These are phyloP conservation scores for Aselliscus stoliczkanus DNA, from an alignment of 2,797 vertebrate genomes.

Conservation along the genomic window DNA sequence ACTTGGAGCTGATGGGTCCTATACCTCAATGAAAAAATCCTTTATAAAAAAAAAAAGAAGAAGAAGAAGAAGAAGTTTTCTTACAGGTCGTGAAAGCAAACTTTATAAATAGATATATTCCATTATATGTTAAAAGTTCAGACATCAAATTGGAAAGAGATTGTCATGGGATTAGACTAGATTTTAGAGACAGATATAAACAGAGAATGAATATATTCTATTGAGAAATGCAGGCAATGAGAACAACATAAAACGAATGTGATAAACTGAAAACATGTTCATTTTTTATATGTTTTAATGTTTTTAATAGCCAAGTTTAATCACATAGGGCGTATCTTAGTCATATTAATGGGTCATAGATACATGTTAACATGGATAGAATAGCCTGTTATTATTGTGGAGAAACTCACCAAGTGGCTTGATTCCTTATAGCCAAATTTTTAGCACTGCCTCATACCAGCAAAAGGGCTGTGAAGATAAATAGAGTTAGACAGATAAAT, in stretches of 20 bases:
- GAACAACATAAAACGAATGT: neutral
- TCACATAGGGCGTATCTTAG: neutral
- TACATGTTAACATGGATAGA: too few relatives aligned
- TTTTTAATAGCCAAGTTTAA: neutral
- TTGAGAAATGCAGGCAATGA: neutral
- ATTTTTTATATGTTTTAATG: neutral
- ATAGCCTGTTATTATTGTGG: neutral
- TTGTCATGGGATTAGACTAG: neutral
- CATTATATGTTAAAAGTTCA: too few relatives aligned
- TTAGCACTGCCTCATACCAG: neutral
- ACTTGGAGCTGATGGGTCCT: too few relatives aligned
- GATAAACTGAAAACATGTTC: neutral
- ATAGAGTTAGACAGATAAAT: neutral
- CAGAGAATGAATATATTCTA: neutral
- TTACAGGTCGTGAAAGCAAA: too few relatives aligned
- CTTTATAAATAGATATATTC: too few relatives aligned
- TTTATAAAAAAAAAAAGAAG: too few relatives aligned
- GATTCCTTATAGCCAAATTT: neutral
- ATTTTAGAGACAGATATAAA: neutral
- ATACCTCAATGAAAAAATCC: too few relatives aligned
- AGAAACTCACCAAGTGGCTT: neutral
- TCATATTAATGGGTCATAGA: neutral
- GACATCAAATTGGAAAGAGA: neutral
- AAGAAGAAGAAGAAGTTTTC: too few relatives aligned
- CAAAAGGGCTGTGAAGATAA: neutral